Base-by-base conservation (phyloP, 1,140 invertebrate genomes). In the Zaprionus kolodkinae region DNA sequence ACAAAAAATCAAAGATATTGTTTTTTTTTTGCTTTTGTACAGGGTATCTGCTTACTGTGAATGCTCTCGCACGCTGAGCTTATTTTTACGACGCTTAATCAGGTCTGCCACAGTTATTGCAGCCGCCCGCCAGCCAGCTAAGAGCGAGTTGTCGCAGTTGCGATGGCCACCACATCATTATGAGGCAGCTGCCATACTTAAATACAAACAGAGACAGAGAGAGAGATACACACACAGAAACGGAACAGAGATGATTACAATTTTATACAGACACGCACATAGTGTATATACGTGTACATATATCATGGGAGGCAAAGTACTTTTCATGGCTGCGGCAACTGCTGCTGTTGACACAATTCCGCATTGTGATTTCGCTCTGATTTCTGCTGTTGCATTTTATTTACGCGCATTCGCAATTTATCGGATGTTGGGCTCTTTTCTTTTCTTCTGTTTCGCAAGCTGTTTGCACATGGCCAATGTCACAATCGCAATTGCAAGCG, bases 331-430 rank as follows among this genome's bases (percentile, higher is more conserved):
- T 54, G 69, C 13, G 61, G 72, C 35, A 54, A 64, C 55, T 68
- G 60, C 50, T 21, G 21, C 68, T 88, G 84, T 88, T 89, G 84
- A 89, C 84, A 88, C 81, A 89, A 73, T 89, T 88, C 55, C 52
- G 69, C 38, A 52, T 38, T 43, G 79, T 55, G 72, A 76, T 73
- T 75, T 64, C 45, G 35, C 36, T 52, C 59, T 63, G 52, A 69
- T 63, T 57, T 57, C 75, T 72, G 52, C 63, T 68, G 70, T 59
- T 77, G 72, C 84, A 78, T 71, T 83, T 82, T 87, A 88, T 87
- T 88, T 80, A 66, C 84, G 71, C 62, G 59, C 48, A n/a, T n/a
- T 74, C 79, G 76, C 67, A 83, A 88, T 78, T 77, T 72, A 80
- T 80, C 74, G 84, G 84, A 68, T 79, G 73, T 66, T 88, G 76